Conservation (phyloP, 2,797 vertebrate species). For the Leptodactylus fallax region DNA sequence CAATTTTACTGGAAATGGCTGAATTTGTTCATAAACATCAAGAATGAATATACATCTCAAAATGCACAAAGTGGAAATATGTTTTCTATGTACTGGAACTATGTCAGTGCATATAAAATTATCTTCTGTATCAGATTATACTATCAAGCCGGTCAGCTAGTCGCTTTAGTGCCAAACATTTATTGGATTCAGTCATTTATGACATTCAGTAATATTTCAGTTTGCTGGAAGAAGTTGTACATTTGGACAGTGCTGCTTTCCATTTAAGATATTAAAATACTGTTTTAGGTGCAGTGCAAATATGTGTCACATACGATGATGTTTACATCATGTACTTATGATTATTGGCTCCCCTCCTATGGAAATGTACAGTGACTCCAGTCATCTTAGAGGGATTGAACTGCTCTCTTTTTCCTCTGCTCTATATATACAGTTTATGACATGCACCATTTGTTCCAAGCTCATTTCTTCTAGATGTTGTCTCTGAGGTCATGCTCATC, state of each 20-base stretch:
- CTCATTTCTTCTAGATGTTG: constrained; percentile 7
- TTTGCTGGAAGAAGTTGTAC: constrained; percentile 20
- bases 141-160: constrained; percentile 5
- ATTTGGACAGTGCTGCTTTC: constrained; percentile 3
- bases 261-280: background rate
- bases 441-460: background rate
- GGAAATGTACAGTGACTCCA: constrained; percentile 18
- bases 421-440: constrained; percentile 11
- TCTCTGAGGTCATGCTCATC: constrained; percentile 5
- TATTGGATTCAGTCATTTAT: constrained; percentile 27
- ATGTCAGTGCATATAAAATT: background rate
- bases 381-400: background rate
- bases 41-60: background rate
- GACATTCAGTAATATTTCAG: constrained; percentile 29
- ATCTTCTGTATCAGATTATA: constrained; percentile 17
- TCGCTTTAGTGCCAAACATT: constrained; percentile 6
- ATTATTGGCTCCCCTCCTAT: constrained; percentile 1
- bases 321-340: constrained; percentile 32
- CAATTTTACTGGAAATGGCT: background rate
- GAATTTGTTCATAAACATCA: constrained; percentile 4
- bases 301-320: constrained; percentile 24
- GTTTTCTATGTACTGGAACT: background rate
- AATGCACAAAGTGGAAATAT: constrained; percentile 9
- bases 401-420: background rate
- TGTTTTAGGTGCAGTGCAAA: background rate